A percentile compares a stretch with the other conserved stretches of the same genome.
These are phyloP conservation scores for Aphodius granarius DNA, from an alignment of 2,888 invertebrate species.

Conservation along the genomic window DNA sequence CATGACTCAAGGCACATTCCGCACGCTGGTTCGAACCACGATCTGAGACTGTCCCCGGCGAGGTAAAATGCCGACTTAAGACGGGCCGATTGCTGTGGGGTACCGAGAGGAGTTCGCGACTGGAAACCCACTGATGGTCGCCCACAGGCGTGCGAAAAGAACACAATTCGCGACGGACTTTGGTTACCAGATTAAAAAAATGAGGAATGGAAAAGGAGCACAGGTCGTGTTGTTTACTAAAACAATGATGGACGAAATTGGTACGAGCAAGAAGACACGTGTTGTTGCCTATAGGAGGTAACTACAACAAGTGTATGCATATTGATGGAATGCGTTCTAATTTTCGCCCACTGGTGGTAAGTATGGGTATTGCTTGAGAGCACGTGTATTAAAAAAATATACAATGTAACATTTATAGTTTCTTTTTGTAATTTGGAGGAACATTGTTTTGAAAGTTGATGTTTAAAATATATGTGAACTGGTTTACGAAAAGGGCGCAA, in stretches of 20 bases:
- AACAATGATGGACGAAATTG: no score
- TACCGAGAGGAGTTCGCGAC: constrained; percentile 12
- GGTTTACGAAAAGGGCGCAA: not conserved
- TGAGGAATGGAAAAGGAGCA: not conserved
- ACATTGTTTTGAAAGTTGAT: not conserved
- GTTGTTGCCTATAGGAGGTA: not conserved
- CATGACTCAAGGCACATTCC: constrained; percentile 46
- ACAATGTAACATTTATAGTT: not conserved
- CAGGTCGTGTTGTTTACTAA: not conserved
- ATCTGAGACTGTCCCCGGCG: constrained; percentile 38
- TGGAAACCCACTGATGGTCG: constrained; percentile 21
- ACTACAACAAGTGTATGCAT: not conserved
- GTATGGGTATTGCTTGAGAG: not conserved
- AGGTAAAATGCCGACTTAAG: constrained; percentile 35
- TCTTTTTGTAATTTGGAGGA: not conserved
- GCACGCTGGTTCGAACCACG: constrained; percentile 30
- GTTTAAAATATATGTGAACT: not conserved
- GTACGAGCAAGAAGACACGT: not conserved
- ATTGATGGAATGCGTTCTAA: not conserved
- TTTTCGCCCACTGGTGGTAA: not conserved
- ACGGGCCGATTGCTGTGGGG: constrained; percentile 20
- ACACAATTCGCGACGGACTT: not conserved
- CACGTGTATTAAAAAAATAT: not conserved
- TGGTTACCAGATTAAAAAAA: not conserved
- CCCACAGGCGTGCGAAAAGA: not conserved